Base-by-base conservation (phyloP, 64 coral and sea anemone species). In the Stichodactyla helianthus region DNA sequence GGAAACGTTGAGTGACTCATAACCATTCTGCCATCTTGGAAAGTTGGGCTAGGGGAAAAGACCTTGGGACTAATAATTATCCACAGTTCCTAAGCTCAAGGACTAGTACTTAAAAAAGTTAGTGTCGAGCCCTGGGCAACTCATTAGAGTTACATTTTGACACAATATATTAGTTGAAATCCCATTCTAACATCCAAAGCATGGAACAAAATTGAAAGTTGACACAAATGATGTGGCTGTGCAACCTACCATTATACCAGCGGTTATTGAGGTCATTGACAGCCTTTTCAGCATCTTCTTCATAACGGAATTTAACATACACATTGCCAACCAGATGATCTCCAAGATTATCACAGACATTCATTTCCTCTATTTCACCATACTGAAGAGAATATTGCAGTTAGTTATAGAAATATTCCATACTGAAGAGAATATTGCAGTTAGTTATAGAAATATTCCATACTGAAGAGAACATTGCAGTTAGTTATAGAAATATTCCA, bases 321-420 rank as follows among this genome's bases (percentile, higher is more conserved):
- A 99, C 97, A 95, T 99, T 99, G 27, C 97, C 97, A 7, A 99
- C 97, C 80, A 99, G 93, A 77, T 99, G 97, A 61, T 99, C 97
- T 7, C 97, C 97, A 79, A 99, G 97, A 27, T 99, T 99, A 71
- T 99, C 97, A 93, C 97, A 99, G 14, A 99, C 97, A 82, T 99
- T 99, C 97, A 99, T 99, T 67, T 99, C 97, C 35, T 99, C 97
- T 67, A 99, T 99, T 90, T 99, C 97, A 65, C 97, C 97, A 87
- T 99, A 99, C 97, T 99, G 61, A 6, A 85, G 56, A 35, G 56
- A 55, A 92, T 2, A 82, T 51, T 9, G 51, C 35, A 79, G 16
- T 79, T 13, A 54, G 35, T 44, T 44, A 44, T 1, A 44, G 35
- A 57, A 35, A 18, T 2, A 26, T 5, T 52, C 6, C 59, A 10